Evolutionary conservation across 2,113 vertebrate genomes (phyloP).

Genomic region (Panthera uncia): DNA sequence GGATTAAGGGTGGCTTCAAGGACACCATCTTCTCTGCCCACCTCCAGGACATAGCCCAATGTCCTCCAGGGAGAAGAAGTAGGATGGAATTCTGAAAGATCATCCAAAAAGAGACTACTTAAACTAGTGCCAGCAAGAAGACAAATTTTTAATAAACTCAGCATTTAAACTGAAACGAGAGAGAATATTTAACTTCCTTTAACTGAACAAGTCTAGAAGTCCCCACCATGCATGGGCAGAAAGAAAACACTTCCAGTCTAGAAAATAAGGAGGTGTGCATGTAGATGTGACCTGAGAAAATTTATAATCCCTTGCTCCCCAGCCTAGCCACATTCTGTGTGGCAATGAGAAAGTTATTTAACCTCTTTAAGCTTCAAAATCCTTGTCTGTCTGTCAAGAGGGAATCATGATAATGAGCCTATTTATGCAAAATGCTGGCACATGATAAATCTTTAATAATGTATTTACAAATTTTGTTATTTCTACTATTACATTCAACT

Average conservation of each 20-base stretch:
- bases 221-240: neutral
- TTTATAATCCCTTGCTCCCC: neutral
- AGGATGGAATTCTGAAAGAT: neutral
- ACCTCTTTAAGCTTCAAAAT: neutral
- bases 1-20: neutral
- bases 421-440: neutral
- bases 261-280: neutral
- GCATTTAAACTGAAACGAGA: neutral
- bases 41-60: neutral
- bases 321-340: neutral
- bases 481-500: neutral
- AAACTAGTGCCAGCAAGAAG: neutral
- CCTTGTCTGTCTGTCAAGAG: neutral
- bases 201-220: neutral
- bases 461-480: slow-evolving; percentile 34
- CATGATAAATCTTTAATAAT: neutral
- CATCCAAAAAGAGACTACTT: neutral
- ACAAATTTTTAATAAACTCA: neutral
- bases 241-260: neutral
- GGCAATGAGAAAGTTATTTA: neutral
- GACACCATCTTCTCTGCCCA: neutral
- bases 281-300: neutral
- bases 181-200: neutral
- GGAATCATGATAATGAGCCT: neutral
- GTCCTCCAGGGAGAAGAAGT: neutral